A percentile compares a stretch with the other conserved stretches of the same genome.
These are phyloP conservation scores for Lagodon rhomboides DNA, from an alignment of 2,797 vertebrate genomes.

Conservation along the genomic window DNA sequence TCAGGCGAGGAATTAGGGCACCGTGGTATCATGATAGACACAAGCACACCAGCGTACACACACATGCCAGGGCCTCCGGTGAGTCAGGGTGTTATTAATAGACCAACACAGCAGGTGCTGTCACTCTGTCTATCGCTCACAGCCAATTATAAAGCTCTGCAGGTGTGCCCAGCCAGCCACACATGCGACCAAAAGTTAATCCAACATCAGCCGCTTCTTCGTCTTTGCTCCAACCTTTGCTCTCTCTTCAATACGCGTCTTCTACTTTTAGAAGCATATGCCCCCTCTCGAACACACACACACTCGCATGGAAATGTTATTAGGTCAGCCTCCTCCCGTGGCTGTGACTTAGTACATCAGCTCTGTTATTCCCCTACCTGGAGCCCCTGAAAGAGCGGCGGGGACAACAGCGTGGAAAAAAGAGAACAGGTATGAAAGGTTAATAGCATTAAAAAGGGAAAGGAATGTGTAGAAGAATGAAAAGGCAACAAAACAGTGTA, in stretches of 20 bases:
- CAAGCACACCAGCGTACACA: slow-evolving; percentile 30
- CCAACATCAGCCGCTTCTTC: slow-evolving; percentile 12
- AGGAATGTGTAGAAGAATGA: slow-evolving; percentile 38
- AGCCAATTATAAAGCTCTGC: slow-evolving; percentile 73
- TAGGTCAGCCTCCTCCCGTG: slow-evolving; percentile 49
- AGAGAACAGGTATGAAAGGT: slow-evolving; percentile 14
- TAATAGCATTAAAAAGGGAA: slow-evolving; percentile 7
- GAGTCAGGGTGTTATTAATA: slow-evolving; percentile 74
- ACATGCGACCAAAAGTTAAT: slow-evolving; percentile 23
- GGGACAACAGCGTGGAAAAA: slow-evolving; percentile 11
- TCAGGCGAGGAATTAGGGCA: slow-evolving; percentile 46
- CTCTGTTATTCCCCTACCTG: slow-evolving; percentile 25
- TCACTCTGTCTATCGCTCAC: slow-evolving; percentile 63
- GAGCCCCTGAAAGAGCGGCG: slow-evolving; percentile 24
- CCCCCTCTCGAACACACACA: slow-evolving; percentile 3
- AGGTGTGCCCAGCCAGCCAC: slow-evolving; percentile 52
- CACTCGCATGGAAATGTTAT: slow-evolving; percentile 47
- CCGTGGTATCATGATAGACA: slow-evolving; percentile 42
- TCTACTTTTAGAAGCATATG: slow-evolving; percentile 24
- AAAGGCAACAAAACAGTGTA: slow-evolving; percentile 17
- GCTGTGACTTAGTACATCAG: slow-evolving; percentile 47
- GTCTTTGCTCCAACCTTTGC: slow-evolving; percentile 31
- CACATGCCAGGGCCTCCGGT: slow-evolving; percentile 52
- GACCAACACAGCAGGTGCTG: slow-evolving; percentile 66
- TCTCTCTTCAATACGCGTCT: slow-evolving; percentile 7